Conservation (phyloP, 1,140 invertebrate species). For the Oppia nitens region DNA sequence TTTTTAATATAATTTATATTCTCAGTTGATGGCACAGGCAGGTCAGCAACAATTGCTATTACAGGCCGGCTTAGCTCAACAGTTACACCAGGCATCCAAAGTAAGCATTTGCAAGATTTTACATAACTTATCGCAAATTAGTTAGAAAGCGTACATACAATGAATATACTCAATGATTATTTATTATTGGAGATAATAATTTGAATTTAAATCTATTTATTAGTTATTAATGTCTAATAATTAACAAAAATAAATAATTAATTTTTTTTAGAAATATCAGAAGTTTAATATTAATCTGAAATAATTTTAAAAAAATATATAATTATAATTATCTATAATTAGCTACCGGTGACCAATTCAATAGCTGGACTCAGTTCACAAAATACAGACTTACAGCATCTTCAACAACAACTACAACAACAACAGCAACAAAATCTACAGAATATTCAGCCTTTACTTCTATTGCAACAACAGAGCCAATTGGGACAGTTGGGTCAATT, state of each 20-base stretch:
- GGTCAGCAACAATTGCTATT: conserved; percentile 16
- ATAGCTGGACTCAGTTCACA: conserved; percentile 32
- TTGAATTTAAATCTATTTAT: too few relatives aligned
- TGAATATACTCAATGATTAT: too few relatives aligned
- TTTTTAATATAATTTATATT: neutral
- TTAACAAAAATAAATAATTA: too few relatives aligned
- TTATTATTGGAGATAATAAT: too few relatives aligned
- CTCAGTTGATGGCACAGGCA: conserved; percentile 16
- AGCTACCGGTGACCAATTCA: conserved; percentile 16
- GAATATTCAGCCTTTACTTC: conserved; percentile 19
- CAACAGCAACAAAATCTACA: conserved; percentile 41
- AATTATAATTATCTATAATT: neutral
- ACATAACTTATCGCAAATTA: neutral
- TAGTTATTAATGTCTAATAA: too few relatives aligned
- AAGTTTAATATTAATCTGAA: neutral
- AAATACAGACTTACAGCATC: conserved; percentile 40
- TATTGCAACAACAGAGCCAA: neutral
- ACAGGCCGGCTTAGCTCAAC: conserved; percentile 13
- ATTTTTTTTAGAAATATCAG: neutral
- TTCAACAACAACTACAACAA: conserved; percentile 35
- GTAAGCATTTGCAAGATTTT: neutral
- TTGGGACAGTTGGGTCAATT: neutral
- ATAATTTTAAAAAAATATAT: neutral
- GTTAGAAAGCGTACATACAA: too few relatives aligned
- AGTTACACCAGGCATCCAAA: conserved; percentile 9